Base-by-base conservation (phyloP, 2,888 invertebrate species). In the Coenonympha glycerion region DNA sequence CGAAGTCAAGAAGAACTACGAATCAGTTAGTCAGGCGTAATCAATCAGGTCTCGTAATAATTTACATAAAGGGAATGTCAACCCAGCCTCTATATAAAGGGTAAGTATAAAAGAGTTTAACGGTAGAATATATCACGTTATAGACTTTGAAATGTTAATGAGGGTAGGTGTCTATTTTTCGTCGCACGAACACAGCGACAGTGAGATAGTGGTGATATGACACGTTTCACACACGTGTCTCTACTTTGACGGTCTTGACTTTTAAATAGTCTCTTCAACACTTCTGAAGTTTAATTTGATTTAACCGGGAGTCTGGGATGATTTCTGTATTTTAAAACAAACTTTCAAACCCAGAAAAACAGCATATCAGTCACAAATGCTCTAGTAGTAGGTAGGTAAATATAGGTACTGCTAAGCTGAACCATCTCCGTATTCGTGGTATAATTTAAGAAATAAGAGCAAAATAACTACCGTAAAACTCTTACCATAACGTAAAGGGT, bases 61-160 rank as follows among this genome's bases (percentile, higher is more conserved):
- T 41, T 69, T 73, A 71, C 68, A 71, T 49, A 70, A 73, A 70
- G 70, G 82, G 81, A 82, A 83, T 82, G 80, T 81, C 60, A 69
- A 62, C 64, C 63, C 69, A 70, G 69, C 69, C 62, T 66, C 64
- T 63, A 64, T 62, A 63, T 62, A 41, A 36, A 39, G 39, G 54
- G 49, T n/a, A n/a, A n/a, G n/a, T 47, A 31, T 34, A 47, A 49
- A 41, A 26, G 42, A 47, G 48, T 52, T 53, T 41, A 22, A 41
- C 47, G 56, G 52, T 47, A 49, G 53, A 49, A 41, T 44, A 15
- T 15, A 3, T 8, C 6, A 4, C 28, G 4, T 11, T 30, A n/a
- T 24, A 24, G 6, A 9, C 8, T 15, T 16, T 33, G 4, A 30
- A 30, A 21, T 11, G 21, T 36, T 19, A 36, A 36, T 8, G 11